phyloP scores from a whole-genome alignment of 2,113 vertebrate species.

The Leiothrix lutea region DNA sequence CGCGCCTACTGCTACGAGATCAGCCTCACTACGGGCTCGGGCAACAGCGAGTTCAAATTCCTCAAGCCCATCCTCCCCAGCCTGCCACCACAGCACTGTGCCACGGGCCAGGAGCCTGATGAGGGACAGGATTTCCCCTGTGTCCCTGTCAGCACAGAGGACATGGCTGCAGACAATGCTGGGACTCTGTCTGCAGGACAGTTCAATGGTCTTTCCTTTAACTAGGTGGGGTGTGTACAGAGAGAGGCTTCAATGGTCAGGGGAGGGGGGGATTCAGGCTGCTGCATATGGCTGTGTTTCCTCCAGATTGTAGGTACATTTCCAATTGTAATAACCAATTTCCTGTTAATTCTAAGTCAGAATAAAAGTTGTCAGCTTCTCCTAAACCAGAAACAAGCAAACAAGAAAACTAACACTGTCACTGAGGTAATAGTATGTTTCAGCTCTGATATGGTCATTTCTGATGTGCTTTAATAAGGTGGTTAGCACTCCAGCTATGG shows the following conservation, averaged over 20 bases:
- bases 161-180: fast-evolving
- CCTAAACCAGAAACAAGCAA: too few relatives aligned
- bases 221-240: fast-evolving
- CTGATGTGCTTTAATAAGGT: fast-evolving
- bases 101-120: too few relatives aligned
- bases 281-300: fast-evolving
- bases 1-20: not conserved
- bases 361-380: fast-evolving
- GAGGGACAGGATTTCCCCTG: not conserved
- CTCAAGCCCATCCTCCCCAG: too few relatives aligned
- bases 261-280: fast-evolving
- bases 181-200: fast-evolving
- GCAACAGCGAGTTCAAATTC: too few relatives aligned
- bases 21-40: not conserved
- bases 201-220: not conserved
- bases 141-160: not conserved
- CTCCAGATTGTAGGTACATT: fast-evolving
- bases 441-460: fast-evolving
- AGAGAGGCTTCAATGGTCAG: fast-evolving
- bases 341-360: fast-evolving
- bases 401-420: too few relatives aligned
- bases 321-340: fast-evolving
- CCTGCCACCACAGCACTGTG: too few relatives aligned
- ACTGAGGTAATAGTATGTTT: fast-evolving
- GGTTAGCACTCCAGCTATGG: fast-evolving